Evolutionary conservation across 2,888 invertebrate species (phyloP).

Genomic region (Temnothorax unifasciatus): DNA sequence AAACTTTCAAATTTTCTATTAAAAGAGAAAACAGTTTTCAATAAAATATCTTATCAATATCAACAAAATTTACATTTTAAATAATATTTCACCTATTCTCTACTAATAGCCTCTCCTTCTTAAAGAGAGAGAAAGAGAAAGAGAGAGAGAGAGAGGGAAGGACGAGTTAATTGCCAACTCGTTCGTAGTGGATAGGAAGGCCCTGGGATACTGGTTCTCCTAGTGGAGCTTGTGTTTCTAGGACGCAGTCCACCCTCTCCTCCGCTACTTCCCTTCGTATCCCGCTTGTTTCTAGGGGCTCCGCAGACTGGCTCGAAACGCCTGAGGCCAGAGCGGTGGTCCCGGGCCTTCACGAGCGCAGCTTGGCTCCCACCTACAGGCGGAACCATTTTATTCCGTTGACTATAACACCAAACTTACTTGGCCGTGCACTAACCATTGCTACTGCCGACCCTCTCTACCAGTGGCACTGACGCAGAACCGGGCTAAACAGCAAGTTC

Average conservation of each 20-base stretch:
- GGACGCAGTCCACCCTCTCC: slow-evolving; percentile 70
- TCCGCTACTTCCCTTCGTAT: slow-evolving; percentile 71
- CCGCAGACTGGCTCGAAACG: slow-evolving; percentile 76
- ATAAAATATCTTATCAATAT: not conserved
- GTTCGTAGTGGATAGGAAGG: slow-evolving; percentile 70
- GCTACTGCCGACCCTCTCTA: slow-evolving; percentile 60
- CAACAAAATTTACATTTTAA: not conserved
- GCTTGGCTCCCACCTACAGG: slow-evolving; percentile 78
- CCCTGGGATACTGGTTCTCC: slow-evolving; percentile 74
- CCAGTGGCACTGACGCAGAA: slow-evolving; percentile 70
- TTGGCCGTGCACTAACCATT: slow-evolving; percentile 77
- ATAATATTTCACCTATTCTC: not conserved
- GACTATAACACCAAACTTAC: slow-evolving; percentile 82
- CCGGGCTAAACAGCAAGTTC: slow-evolving; percentile 77
- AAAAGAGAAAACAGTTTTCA: not conserved
- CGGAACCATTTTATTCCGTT: slow-evolving; percentile 82
- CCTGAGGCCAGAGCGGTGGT: slow-evolving; percentile 76
- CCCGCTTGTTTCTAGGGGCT: slow-evolving; percentile 74
- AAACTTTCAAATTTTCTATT: not conserved
- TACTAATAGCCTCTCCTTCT: not conserved
- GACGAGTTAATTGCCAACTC: slow-evolving; percentile 75
- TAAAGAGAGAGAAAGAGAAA: not conserved
- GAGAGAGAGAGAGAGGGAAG: slow-evolving; percentile 66
- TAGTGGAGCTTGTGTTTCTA: slow-evolving; percentile 75
- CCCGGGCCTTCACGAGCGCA: slow-evolving; percentile 75